These are phyloP conservation scores for Lysiphlebus fabarum DNA, from an alignment of 1,140 invertebrate species.

Conservation along the genomic window DNA sequence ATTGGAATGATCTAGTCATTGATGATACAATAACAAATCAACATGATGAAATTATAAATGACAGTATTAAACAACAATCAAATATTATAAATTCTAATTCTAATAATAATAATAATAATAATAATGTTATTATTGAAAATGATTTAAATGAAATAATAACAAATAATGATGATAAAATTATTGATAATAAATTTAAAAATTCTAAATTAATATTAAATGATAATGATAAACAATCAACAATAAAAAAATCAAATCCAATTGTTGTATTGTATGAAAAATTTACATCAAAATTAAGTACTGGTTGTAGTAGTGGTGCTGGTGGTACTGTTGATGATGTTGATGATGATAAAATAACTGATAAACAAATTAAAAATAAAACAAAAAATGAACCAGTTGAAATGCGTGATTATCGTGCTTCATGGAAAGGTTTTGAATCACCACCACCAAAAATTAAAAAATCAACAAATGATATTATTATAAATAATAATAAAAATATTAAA, in stretches of 20 bases:
- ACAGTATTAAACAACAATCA: no score
- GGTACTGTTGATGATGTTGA: conserved; percentile 2
- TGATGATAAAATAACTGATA: conserved; percentile 1
- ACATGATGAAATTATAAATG: background rate
- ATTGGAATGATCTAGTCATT: conserved; percentile 36
- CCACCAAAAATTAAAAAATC: conserved; percentile 29
- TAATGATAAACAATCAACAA: conserved; percentile 25
- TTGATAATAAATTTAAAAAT: conserved; percentile 34
- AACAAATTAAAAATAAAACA: background rate
- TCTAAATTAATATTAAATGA: conserved; percentile 41
- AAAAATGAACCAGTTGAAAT: conserved; percentile 15
- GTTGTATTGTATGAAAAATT: conserved; percentile 32
- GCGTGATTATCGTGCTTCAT: conserved; percentile 12
- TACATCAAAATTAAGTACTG: conserved; percentile 15
- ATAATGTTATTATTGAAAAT: background rate
- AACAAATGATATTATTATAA: conserved; percentile 27
- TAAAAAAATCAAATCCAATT: conserved; percentile 39
- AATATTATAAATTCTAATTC: no score
- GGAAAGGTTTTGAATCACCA: conserved; percentile 7
- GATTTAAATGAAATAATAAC: background rate
- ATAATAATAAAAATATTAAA: conserved; percentile 45
- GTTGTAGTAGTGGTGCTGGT: background rate
- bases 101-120: no score
- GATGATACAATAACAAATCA: conserved; percentile 16
- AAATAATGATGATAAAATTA: conserved; percentile 9